These are phyloP conservation scores for Tethea ocularis DNA, from an alignment of 2,888 invertebrate species.

Conservation along the genomic window DNA sequence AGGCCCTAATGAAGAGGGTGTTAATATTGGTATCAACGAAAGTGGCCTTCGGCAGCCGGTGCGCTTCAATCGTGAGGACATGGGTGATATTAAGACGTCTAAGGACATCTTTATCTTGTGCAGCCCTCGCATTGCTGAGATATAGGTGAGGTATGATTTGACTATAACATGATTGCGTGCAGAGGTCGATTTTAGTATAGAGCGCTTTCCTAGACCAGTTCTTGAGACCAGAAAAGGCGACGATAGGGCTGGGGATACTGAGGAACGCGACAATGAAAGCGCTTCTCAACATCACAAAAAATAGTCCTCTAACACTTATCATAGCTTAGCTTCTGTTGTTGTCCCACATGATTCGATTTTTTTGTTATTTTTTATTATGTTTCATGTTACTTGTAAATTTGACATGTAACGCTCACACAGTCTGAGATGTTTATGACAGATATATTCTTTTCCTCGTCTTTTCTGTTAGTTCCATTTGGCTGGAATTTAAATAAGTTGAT, in stretches of 20 bases:
- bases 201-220: constrained; percentile 68
- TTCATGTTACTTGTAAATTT: constrained; percentile 28
- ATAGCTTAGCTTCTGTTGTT: constrained; percentile 37
- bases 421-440: constrained; percentile 33
- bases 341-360: constrained; percentile 35
- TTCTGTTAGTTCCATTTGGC: constrained; percentile 14
- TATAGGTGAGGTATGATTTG: constrained; percentile 71
- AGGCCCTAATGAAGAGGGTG: constrained; percentile 77
- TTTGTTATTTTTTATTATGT: constrained; percentile 32
- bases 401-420: constrained; percentile 32
- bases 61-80: constrained; percentile 76
- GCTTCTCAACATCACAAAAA: constrained; percentile 67
- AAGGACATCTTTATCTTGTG: constrained; percentile 62
- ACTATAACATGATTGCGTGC: constrained; percentile 71
- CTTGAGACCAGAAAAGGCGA: constrained; percentile 62
- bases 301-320: constrained; percentile 50
- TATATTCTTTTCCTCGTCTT: constrained; percentile 37
- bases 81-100: constrained; percentile 72
- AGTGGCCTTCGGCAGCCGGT: constrained; percentile 65
- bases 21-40: constrained; percentile 64
- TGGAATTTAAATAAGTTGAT: constrained; percentile 11
- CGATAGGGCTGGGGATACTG: constrained; percentile 63
- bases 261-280: constrained; percentile 66
- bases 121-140: constrained; percentile 74
- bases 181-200: constrained; percentile 70